Evolutionary conservation across 2,113 vertebrate species (phyloP), one percentile per base, ranked within the genome.

Genomic region (Tamias sibiricus): DNA sequence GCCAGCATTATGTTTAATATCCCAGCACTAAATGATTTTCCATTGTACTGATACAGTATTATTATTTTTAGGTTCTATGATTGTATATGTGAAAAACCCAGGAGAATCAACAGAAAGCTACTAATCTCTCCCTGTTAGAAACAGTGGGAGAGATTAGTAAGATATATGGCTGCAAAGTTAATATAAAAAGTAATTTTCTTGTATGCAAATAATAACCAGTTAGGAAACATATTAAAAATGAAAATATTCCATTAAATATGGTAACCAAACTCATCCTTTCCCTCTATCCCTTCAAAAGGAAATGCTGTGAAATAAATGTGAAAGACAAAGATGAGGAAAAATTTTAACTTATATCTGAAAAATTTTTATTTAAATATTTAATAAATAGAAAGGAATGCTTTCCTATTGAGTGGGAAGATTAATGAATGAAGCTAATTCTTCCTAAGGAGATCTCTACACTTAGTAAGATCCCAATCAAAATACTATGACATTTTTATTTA

Each of bases 221-320:
- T 85, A 88, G 8, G 90, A 93, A 89, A 90, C 32, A 52, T 2
- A 64, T 81, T 80, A 13, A 87, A 87, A 94, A 90, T 90, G 22
- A 82, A 94, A 84, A 83, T 59, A 40, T 44, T 49, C 3, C 30
- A 83, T 84, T 97, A 77, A 85, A 30, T 68, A 82, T 82, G 76
- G 17, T 44, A 62, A 79, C 30, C 82, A 17, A 92, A 94, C 68
- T 92, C 12, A 92, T 54, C n/a, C 10, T 81, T 87, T 66, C 47
- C 82, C 28, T 52, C 42, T 17, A 47, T 62, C 26, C 44, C 19
- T 66, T 77, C 72, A 40, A 66, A 93, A 94, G 64, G 72, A 28
- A 80, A 87, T 87, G 84, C 24, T 88, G 85, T 66, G 40, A 90
- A 95, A 90, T 94, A 88, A 96, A 82, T 68, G 12, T 77, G 71